These are phyloP conservation scores for Chalcis sispes DNA, from an alignment of 2,888 invertebrate species.

Conservation along the genomic window DNA sequence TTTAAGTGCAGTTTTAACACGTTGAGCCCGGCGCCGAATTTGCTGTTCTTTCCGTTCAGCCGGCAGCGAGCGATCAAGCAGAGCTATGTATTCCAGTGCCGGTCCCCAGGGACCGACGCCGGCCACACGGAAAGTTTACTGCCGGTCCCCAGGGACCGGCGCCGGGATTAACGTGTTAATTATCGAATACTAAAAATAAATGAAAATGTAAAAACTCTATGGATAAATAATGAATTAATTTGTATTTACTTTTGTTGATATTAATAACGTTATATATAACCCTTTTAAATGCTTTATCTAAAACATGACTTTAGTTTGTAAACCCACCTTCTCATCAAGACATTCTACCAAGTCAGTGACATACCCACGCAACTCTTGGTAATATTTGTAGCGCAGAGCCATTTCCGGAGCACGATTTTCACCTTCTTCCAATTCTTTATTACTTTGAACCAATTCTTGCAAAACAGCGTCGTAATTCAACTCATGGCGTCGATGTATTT, in stretches of 20 bases:
- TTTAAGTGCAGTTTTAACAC: too few relatives aligned
- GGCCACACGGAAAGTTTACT: too few relatives aligned
- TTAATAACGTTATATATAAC: slow-evolving; percentile 33
- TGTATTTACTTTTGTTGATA: slow-evolving; percentile 26
- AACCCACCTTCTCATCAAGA: slow-evolving; percentile 94
- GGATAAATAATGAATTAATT: neutral
- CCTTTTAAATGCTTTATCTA: slow-evolving; percentile 41
- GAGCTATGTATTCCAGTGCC: too few relatives aligned
- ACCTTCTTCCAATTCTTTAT: slow-evolving; percentile 78
- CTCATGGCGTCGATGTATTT: slow-evolving; percentile 79
- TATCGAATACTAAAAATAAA: slow-evolving; percentile 25
- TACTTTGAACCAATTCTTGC: slow-evolving; percentile 70
- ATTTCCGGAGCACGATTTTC: slow-evolving; percentile 81
- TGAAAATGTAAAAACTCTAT: neutral
- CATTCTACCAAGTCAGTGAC: slow-evolving; percentile 98
- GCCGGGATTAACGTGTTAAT: too few relatives aligned
- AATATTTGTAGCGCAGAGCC: slow-evolving; percentile 92
- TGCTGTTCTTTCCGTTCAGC: too few relatives aligned
- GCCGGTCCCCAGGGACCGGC: too few relatives aligned
- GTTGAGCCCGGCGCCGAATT: too few relatives aligned
- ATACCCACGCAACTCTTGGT: slow-evolving; percentile 97
- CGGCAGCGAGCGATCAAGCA: too few relatives aligned
- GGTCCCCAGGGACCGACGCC: too few relatives aligned
- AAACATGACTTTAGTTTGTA: slow-evolving; percentile 62
- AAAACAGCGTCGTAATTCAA: slow-evolving; percentile 78